Base-by-base conservation (phyloP, 2,888 invertebrate species). In the Drosophila buzzatii region DNA sequence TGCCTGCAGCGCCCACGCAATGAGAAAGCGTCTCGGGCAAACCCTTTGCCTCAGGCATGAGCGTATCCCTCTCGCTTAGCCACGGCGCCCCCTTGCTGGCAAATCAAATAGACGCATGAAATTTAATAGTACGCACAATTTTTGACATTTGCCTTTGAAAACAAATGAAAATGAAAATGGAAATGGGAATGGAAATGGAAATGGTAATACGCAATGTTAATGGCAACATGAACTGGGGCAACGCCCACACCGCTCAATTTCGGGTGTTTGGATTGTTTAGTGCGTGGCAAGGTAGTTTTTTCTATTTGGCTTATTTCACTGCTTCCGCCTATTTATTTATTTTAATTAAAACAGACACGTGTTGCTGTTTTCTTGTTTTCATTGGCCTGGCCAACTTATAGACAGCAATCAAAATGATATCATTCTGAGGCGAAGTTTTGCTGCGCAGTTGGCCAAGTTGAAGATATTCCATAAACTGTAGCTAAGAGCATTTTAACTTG, bases 341-440 rank as follows among this genome's bases (percentile, higher is more conserved):
- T 87, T 87, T 87, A 87, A 87, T 87, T 87, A 87, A 87, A 87
- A 82, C 60, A 67, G 87, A 79, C 87, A 90, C 87, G 87, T 87
- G 87, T 78, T 80, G 87, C 80, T 87, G 82, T 87, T 89, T 90
- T 85, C 80, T 72, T 85, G 78, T 83, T 85, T 78, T 81, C 78
- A 71, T 85, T 88, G 74, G 66, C 70, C 85, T 75, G 62, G 65
- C 53, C 37, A 75, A 70, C 70, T 66, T 56, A 31, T 44, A 62
- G 47, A 79, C 79, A 76, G 62, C 74, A 58, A 53, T 57, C 51
- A 20, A 44, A 63, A 69, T 45, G 33, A 42, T 59, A 58, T 45
- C 44, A 23, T 27, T 35, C 8, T 16, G 33, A 14, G 42, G n/a
- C 8, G 33, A 27, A 42, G n/a, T 12, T 33, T 10, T 33, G 18